Evolutionary conservation across 1,140 invertebrate genomes (phyloP), one percentile per base, ranked within the genome.

Genomic region (Armadillidium nasatum): DNA sequence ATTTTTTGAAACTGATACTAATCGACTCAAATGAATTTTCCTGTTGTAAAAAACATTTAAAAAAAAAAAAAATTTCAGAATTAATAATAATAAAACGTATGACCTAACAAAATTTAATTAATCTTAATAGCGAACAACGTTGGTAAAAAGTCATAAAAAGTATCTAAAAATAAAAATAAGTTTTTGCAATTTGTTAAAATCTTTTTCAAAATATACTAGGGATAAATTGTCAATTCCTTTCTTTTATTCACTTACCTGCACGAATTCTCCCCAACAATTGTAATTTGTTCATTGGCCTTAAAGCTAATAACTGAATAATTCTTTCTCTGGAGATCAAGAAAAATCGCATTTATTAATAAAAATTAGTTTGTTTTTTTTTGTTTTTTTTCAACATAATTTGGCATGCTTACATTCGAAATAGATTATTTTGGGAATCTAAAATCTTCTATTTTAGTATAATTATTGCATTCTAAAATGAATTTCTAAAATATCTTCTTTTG

Each of bases 221-320:
- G 50, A 60, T 4, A 60, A 33, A 33, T 3, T 33, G 1, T 3
- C 33, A 3, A 33, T 6, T 33, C 33, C 33, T 6, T 33, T 33
- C 6, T 33, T 33, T 33, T 33, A 33, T 33, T 33, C 33, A 85
- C 85, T 86, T 86, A 94, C 93, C 93, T 89, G 88, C 91, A 76
- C 86, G 89, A 73, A 97, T 87, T 81, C 93, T 90, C 74, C 90
- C 86, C 82, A 92, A 89, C 46, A 97, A 85, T 87, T 97, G 95
- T 15, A 92, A 92, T 86, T 95, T 96, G 86, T 96, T 97, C 85
- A 91, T 96, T 69, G 94, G 91, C 86, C 92, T 91, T 83, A 97
- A 85, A 81, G 94, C 95, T 85, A 97, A 87, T 83, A 96, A 87
- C 86, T 97, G 95, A 84, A 97, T 94, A 81, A 97, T 89, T 83